Evolutionary conservation across 2,797 vertebrate genomes (phyloP).

Genomic region (Sebastes hopkinsi): DNA sequence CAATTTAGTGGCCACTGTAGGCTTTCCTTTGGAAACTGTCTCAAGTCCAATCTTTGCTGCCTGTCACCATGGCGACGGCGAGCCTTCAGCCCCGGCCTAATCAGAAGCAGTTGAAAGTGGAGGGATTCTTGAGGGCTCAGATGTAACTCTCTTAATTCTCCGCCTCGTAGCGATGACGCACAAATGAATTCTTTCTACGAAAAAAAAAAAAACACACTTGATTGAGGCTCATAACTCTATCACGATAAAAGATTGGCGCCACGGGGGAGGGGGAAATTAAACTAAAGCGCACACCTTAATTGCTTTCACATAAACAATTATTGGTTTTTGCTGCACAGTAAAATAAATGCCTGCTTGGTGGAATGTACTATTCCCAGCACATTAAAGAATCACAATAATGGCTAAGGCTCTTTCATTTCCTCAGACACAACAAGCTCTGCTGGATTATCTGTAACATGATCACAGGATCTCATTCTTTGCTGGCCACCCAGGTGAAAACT

Average conservation of each 20-base stretch:
- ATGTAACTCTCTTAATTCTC: constrained; percentile 53
- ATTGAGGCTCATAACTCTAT: constrained; percentile 23
- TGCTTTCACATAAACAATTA: constrained; percentile 27
- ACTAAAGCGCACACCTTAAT: constrained; percentile 16
- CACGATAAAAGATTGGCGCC: constrained; percentile 2
- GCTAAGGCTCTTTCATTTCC: constrained; percentile 35
- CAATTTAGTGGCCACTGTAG: constrained; percentile 60
- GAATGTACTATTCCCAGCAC: constrained; percentile 3
- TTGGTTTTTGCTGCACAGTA: constrained; percentile 4
- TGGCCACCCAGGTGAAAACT: constrained; percentile 20
- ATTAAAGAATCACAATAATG: constrained; percentile 13
- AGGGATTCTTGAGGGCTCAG: constrained; percentile 48
- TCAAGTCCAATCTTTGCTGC: constrained; percentile 62
- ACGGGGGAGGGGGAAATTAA: background rate
- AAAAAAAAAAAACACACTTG: background rate
- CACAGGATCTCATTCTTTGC: constrained; percentile 22
- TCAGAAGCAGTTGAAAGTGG: constrained; percentile 57
- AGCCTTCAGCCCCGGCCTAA: constrained; percentile 53
- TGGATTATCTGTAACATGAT: constrained; percentile 28
- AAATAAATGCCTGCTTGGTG: constrained; percentile 14
- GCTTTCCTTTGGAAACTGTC: constrained; percentile 56
- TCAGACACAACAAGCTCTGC: constrained; percentile 19
- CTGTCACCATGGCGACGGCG: constrained; percentile 71
- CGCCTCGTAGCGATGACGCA: constrained; percentile 19
- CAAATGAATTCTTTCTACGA: constrained; percentile 15